These are phyloP conservation scores for Zenarchopterus dispar DNA, from an alignment of 2,797 vertebrate genomes.

Conservation along the genomic window DNA sequence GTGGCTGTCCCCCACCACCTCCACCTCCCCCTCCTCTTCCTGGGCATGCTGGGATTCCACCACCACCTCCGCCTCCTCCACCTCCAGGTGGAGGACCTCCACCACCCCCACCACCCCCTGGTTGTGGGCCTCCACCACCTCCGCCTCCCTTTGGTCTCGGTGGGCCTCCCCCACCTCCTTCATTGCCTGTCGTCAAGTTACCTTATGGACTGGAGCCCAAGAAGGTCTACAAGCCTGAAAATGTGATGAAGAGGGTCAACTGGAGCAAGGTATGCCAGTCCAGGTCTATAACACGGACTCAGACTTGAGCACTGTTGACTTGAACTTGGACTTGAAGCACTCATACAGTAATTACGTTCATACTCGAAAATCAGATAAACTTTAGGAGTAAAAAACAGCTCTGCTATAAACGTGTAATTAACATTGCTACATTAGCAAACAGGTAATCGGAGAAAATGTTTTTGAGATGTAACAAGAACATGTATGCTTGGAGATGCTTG, in stretches of 20 bases:
- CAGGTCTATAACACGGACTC: no score
- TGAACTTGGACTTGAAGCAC: no score
- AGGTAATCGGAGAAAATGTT: no score
- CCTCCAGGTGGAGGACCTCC: constrained; percentile 78
- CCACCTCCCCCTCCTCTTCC: constrained; percentile 74
- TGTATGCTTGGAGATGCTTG: no score
- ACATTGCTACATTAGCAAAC: no score
- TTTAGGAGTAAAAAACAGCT: no score
- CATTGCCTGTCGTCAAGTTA: constrained; percentile 76
- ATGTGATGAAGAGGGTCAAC: constrained; percentile 94
- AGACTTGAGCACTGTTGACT: no score
- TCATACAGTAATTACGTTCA: no score
- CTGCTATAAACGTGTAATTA: no score
- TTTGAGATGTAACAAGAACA: no score
- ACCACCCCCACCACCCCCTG: constrained; percentile 85
- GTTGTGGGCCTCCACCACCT: constrained; percentile 79
- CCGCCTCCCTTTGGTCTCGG: constrained; percentile 74
- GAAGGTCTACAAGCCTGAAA: constrained; percentile 90
- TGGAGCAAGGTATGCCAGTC: constrained; percentile 91
- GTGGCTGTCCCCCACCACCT: constrained; percentile 69
- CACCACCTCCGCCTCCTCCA: constrained; percentile 80
- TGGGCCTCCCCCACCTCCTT: constrained; percentile 70
- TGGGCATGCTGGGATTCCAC: constrained; percentile 56
- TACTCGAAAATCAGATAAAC: no score
- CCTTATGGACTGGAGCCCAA: constrained; percentile 94